Evolutionary conservation across 2,113 vertebrate species (phyloP).

Genomic region (Pimephales promelas): DNA sequence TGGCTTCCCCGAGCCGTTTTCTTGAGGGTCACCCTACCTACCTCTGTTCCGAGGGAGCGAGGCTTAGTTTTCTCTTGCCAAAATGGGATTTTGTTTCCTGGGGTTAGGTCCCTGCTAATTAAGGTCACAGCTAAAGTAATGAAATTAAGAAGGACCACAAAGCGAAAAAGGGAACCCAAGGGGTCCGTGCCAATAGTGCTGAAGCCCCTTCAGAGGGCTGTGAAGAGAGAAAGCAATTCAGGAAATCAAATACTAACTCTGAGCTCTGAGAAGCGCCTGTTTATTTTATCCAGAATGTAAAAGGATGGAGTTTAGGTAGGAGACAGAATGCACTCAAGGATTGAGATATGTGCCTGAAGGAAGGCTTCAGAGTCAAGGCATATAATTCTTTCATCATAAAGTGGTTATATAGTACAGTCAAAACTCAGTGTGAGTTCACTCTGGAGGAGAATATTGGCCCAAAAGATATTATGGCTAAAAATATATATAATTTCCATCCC

Average conservation of each 20-base stretch:
- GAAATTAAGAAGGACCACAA: conserved; percentile 73
- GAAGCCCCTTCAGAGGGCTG: conserved; percentile 62
- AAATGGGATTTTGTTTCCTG: conserved; percentile 64
- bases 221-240: conserved; percentile 65
- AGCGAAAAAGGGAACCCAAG: conserved; percentile 65
- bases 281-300: conserved; percentile 69
- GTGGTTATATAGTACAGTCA: conserved; percentile 7
- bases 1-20: not conserved
- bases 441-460: not conserved
- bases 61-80: conserved; percentile 55
- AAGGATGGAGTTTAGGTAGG: conserved; percentile 60
- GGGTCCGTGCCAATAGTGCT: conserved; percentile 63
- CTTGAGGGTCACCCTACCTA: conserved; percentile 26
- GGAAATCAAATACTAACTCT: conserved; percentile 74
- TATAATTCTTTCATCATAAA: conserved; percentile 23
- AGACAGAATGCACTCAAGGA: conserved; percentile 72
- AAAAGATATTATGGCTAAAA: not conserved
- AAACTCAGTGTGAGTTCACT: not conserved
- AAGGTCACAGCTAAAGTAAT: conserved; percentile 76
- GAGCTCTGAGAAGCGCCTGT: conserved; percentile 74
- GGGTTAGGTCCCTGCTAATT: conserved; percentile 72
- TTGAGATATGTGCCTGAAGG: conserved; percentile 68
- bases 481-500: not conserved
- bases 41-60: conserved; percentile 19
- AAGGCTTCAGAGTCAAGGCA: conserved; percentile 55